These are phyloP conservation scores for Calvadosia cruxmelitensis DNA, from an alignment of 30 jellyfish, hydroid and myxozoan genomes.

Conservation along the genomic window DNA sequence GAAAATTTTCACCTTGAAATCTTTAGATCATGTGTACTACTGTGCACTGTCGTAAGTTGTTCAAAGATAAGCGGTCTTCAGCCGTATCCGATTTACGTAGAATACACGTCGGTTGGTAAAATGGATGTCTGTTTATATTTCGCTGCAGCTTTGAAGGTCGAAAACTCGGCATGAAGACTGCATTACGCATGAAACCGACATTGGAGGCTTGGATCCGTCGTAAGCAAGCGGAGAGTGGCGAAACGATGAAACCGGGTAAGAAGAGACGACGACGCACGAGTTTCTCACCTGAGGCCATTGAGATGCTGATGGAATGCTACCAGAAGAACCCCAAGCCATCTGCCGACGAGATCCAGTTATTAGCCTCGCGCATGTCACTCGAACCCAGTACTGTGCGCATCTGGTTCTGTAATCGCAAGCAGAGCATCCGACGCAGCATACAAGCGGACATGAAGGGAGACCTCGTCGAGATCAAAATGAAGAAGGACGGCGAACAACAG, in stretches of 20 bases:
- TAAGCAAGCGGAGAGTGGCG: conserved; percentile 68
- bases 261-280: conserved; percentile 91
- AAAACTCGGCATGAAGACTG: conserved; percentile 97
- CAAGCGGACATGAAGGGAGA: conserved; percentile 34
- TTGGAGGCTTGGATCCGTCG: conserved; percentile 69
- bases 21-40: too few species aligned
- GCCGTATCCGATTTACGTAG: too few species aligned
- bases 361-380: conserved; percentile 48
- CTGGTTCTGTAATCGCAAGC: conserved; percentile 92
- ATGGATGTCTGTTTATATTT: background rate
- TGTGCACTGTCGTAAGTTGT: too few species aligned
- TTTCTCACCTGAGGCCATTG: conserved; percentile 69
- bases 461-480: conserved; percentile 25
- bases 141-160: conserved; percentile 83
- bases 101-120: background rate
- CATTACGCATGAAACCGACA: conserved; percentile 85
- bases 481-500: conserved; percentile 6
- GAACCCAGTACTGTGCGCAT: conserved; percentile 76
- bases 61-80: too few species aligned
- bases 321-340: conserved; percentile 88
- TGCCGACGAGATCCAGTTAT: conserved; percentile 56
- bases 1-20: too few species aligned
- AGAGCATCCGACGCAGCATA: conserved; percentile 47
- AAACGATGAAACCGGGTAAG: conserved; percentile 48
- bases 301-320: conserved; percentile 50